Evolutionary conservation across 2,797 vertebrate genomes (phyloP).

Genomic region (Pangasius macronema): DNA sequence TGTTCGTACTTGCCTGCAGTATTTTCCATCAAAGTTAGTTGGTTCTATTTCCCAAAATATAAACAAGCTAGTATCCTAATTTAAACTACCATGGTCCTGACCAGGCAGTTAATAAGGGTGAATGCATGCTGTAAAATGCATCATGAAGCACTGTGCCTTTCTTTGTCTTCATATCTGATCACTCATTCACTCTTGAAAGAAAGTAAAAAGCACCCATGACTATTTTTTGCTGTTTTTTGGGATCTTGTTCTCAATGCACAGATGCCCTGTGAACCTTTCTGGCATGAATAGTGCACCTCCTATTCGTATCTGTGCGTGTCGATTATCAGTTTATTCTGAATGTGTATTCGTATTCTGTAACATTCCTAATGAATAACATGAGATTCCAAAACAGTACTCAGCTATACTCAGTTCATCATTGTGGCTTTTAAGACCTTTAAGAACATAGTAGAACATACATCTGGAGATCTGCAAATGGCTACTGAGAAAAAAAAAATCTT

Average conservation of each 20-base stretch:
- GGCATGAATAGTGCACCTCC: not conserved
- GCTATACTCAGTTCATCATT: not conserved
- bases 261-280: not conserved
- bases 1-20: slow-evolving; percentile 2
- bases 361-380: not conserved
- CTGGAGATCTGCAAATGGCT: not conserved
- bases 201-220: not conserved
- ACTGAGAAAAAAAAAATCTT: not conserved
- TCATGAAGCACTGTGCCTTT: not conserved
- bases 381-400: not conserved
- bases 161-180: not conserved
- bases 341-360: not conserved
- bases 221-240: not conserved
- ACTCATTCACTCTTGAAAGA: not conserved
- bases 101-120: not conserved
- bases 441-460: not conserved
- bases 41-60: not conserved
- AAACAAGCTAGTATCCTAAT: not conserved
- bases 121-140: not conserved
- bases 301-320: not conserved
- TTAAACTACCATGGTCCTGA: not conserved
- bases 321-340: not conserved
- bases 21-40: not conserved
- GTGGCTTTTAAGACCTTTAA: not conserved
- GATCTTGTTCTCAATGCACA: not conserved